These are phyloP conservation scores for Zeus faber DNA, from an alignment of 2,113 vertebrate genomes.

Conservation along the genomic window DNA sequence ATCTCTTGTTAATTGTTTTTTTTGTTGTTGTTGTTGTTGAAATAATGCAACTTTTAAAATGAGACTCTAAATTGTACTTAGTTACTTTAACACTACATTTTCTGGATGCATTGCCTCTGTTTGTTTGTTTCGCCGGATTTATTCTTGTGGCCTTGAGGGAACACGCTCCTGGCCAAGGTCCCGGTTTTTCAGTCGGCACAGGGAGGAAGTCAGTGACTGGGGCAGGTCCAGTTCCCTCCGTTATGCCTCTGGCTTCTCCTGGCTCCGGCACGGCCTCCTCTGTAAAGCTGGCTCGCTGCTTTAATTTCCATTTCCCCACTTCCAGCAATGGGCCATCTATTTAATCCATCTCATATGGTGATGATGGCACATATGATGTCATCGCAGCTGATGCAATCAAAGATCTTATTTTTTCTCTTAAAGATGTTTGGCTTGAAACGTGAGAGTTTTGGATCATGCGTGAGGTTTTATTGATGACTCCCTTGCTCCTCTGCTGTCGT, in stretches of 20 bases:
- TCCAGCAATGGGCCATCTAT: slow-evolving; percentile 26
- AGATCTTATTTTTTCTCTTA: slow-evolving; percentile 8
- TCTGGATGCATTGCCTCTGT: too few relatives aligned
- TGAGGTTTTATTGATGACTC: slow-evolving; percentile 35
- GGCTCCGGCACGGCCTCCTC: slow-evolving; percentile 20
- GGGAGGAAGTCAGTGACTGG: background rate
- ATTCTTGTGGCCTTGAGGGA: background rate
- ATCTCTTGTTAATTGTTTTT: too few relatives aligned
- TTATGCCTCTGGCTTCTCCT: slow-evolving; percentile 24
- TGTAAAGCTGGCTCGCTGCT: slow-evolving; percentile 3
- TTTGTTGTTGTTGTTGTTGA: too few relatives aligned
- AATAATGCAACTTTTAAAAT: too few relatives aligned
- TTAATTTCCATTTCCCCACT: slow-evolving; percentile 17
- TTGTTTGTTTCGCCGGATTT: too few relatives aligned
- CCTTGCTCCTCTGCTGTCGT: slow-evolving; percentile 36
- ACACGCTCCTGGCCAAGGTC: background rate
- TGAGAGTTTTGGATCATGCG: background rate
- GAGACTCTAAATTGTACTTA: too few relatives aligned
- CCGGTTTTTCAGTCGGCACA: background rate
- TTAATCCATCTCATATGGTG: slow-evolving; percentile 47
- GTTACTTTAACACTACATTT: too few relatives aligned
- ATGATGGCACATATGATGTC: slow-evolving; percentile 47
- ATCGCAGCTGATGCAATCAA: slow-evolving; percentile 32
- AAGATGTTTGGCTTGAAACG: slow-evolving; percentile 28
- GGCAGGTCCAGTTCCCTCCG: slow-evolving; percentile 7